Conservation (phyloP, 2,888 invertebrate genomes). For the Subacronicta megacephala region DNA sequence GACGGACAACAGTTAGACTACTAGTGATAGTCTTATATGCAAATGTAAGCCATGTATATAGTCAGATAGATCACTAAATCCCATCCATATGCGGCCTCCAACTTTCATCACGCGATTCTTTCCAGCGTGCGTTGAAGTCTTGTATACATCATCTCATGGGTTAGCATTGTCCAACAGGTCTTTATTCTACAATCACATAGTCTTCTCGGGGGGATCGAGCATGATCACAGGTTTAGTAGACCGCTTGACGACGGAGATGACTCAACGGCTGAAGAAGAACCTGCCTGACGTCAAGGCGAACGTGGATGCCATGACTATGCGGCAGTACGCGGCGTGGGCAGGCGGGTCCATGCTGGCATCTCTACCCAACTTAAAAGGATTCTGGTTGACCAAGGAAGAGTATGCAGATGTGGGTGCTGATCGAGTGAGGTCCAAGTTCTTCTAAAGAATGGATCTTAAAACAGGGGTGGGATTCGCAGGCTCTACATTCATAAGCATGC, state of each 20-base stretch:
- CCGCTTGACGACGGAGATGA: slow-evolving; percentile 96
- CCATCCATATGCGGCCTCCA: too few relatives aligned
- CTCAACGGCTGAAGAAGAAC: slow-evolving; percentile 80
- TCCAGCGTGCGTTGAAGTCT: too few relatives aligned
- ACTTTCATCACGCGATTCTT: too few relatives aligned
- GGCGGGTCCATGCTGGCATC: slow-evolving; percentile 98
- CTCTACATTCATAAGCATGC: too few relatives aligned
- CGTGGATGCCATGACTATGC: slow-evolving; percentile 94
- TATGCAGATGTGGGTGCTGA: slow-evolving; percentile 97
- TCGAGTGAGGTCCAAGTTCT: slow-evolving; percentile 97
- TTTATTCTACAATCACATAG: slow-evolving; percentile 95
- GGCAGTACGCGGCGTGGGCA: slow-evolving; percentile 98
- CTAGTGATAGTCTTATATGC: too few relatives aligned
- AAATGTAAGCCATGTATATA: too few relatives aligned
- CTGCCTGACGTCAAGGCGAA: slow-evolving; percentile 92
- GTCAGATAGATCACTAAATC: too few relatives aligned
- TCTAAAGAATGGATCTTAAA: too few relatives aligned
- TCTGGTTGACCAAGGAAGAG: slow-evolving; percentile 98
- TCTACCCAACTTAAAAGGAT: slow-evolving; percentile 96
- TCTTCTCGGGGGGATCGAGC: slow-evolving; percentile 95
- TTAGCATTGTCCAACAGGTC: slow-evolving; percentile 87
- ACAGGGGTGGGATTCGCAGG: too few relatives aligned
- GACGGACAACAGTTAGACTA: too few relatives aligned
- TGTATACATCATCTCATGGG: too few relatives aligned
- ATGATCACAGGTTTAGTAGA: slow-evolving; percentile 97